These are phyloP conservation scores for Harpagoxenus sublaevis DNA, from an alignment of 2,888 invertebrate genomes.

Conservation along the genomic window DNA sequence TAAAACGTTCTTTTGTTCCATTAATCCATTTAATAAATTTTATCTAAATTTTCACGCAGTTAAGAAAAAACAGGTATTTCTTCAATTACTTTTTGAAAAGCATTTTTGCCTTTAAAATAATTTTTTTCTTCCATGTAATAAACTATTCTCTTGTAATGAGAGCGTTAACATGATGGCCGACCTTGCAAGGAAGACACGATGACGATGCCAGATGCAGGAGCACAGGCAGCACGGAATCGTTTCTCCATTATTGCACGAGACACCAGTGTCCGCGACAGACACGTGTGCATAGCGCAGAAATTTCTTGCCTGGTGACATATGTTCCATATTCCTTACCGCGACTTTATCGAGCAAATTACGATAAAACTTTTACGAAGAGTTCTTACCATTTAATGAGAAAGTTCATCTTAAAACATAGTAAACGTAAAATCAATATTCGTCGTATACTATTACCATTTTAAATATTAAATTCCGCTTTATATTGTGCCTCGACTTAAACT, in stretches of 20 bases:
- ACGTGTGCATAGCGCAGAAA: slow-evolving; percentile 43
- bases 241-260: slow-evolving; percentile 42
- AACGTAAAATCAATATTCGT: slow-evolving; percentile 29
- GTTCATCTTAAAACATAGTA: slow-evolving; percentile 7
- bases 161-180: slow-evolving; percentile 36
- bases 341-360: slow-evolving; percentile 55
- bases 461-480: slow-evolving; percentile 34
- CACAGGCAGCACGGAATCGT: slow-evolving; percentile 25
- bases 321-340: slow-evolving; percentile 19
- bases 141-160: slow-evolving; percentile 16
- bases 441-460: not conserved
- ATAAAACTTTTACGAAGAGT: slow-evolving; percentile 49
- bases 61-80: not conserved
- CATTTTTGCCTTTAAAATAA: slow-evolving; percentile 50
- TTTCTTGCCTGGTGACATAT: slow-evolving; percentile 42
- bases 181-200: slow-evolving; percentile 34
- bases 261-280: slow-evolving; percentile 47
- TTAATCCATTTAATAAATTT: slow-evolving; percentile 13
- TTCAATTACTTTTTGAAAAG: not conserved
- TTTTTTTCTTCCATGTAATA: slow-evolving; percentile 13
- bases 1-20: not conserved
- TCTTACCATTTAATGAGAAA: not conserved
- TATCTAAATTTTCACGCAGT: not conserved
- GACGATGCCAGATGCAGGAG: slow-evolving; percentile 50
- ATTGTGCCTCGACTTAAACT: not conserved